Evolutionary conservation across 2,113 vertebrate species (phyloP), one percentile per base, ranked within the genome.

Genomic region (Emydura subglobosa): DNA sequence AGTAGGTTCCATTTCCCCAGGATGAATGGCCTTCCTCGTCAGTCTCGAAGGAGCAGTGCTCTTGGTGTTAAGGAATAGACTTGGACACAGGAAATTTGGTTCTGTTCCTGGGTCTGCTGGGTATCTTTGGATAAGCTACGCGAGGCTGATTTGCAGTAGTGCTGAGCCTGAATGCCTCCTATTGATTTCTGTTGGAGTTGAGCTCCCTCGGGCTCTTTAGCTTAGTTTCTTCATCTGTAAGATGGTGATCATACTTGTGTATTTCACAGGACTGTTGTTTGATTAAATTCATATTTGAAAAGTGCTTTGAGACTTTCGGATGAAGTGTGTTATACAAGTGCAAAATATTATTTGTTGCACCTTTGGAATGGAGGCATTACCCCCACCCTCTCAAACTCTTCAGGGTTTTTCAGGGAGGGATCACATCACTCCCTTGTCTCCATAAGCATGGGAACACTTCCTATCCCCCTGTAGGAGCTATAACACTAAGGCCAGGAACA

Each of bases 81-180:
- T 21, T 22, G 19, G 19, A 2, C 22, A 42, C 1, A 0, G 51
- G 22, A 51, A 17, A 1, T 44, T 34, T 65, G 47, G 42, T 14
- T 59, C 29, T 61, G 76, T 49, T 25, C 54, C 51, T 6, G 21
- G 6, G 5, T 47, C 39, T 22, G 34, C 22, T 25, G n/a, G 5
- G 2, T 76, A 11, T 59, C 42, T 87, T 76, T 59, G 29, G 72
- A 19, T 25, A 29, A 49, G 65, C 76, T 42, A 21, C 4, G 24
- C 74, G 29, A 53, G 4, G 25, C 57, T 21, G 1, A 1, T 80
- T 93, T 49, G n/a, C 57, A 39, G 42, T 39, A 12, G 34, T 85
- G 5, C 34, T 47, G 80, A 39, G 21, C 8, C 53, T 22, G 3
- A 0, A 0, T 9, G 31, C 51, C 51, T 11, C 4, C n/a, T 14